Evolutionary conservation across 2,797 vertebrate genomes (phyloP).

Genomic region (Pseudochirops corinnae): DNA sequence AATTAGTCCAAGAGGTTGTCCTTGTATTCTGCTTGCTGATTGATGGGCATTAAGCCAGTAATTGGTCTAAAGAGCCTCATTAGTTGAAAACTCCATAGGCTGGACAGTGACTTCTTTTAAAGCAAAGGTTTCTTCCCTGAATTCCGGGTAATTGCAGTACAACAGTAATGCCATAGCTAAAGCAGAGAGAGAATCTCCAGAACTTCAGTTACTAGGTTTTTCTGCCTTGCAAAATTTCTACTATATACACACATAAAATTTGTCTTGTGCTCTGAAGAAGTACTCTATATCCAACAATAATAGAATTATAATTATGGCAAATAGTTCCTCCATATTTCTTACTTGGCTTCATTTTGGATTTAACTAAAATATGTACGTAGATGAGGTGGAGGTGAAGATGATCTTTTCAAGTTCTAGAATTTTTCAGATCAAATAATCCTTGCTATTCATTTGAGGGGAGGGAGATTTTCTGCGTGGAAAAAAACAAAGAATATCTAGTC

Average conservation of each 20-base stretch:
- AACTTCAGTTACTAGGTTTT: slow-evolving; percentile 17
- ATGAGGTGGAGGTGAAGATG: background rate
- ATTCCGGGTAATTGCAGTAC: background rate
- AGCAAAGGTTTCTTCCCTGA: background rate
- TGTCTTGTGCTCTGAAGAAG: background rate
- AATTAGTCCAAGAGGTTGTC: slow-evolving; percentile 6
- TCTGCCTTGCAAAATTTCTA: background rate
- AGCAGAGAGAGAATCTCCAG: background rate
- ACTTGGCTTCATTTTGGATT: background rate
- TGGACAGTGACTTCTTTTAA: background rate
- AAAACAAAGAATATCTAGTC: background rate
- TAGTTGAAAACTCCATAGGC: background rate
- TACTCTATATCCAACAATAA: background rate
- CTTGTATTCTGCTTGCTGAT: slow-evolving; percentile 28
- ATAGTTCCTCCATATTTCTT: background rate
- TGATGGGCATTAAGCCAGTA: slow-evolving; percentile 14
- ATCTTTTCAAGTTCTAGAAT: background rate
- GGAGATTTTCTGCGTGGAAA: background rate
- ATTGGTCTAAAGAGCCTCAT: slow-evolving; percentile 21
- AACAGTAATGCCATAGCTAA: slow-evolving; percentile 16
- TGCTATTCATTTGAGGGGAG: background rate
- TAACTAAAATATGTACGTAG: background rate
- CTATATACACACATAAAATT: background rate
- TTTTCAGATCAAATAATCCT: background rate
- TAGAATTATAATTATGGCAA: background rate